phyloP scores from a whole-genome alignment of 2,797 vertebrate genomes.

The Erethizon dorsatum region DNA sequence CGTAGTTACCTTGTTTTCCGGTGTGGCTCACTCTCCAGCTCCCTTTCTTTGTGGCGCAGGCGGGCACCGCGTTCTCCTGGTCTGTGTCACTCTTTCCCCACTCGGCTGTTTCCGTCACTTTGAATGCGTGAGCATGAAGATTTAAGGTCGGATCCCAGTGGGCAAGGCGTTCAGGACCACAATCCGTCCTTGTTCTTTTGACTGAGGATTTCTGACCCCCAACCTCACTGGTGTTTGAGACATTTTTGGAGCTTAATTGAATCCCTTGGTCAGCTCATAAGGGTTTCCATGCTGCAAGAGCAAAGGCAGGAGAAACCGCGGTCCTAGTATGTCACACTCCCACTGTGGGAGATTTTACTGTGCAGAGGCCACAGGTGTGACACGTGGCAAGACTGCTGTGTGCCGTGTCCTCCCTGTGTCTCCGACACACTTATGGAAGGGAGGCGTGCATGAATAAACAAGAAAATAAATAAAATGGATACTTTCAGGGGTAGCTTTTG shows the following conservation, averaged over 20 bases:
- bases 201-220: background rate
- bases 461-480: background rate
- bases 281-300: slow-evolving; percentile 43
- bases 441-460: background rate
- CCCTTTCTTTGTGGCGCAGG: background rate
- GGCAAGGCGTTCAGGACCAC: background rate
- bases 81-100: background rate
- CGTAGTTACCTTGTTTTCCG: background rate
- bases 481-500: background rate
- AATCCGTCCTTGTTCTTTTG: slow-evolving; percentile 25
- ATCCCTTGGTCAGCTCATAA: background rate
- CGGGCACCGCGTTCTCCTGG: background rate
- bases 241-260: background rate
- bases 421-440: background rate
- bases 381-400: background rate
- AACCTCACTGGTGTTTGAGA: background rate
- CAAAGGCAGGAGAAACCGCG: background rate
- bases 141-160: background rate
- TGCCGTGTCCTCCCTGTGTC: background rate
- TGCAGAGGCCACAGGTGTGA: background rate
- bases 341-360: background rate
- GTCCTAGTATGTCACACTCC: background rate
- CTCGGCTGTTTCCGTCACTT: slow-evolving; percentile 41
- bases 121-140: slow-evolving; percentile 2
- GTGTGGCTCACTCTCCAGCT: background rate